Evolutionary conservation across 2,113 vertebrate genomes (phyloP), one percentile per base, ranked within the genome.

Genomic region (Notothenia coriiceps): DNA sequence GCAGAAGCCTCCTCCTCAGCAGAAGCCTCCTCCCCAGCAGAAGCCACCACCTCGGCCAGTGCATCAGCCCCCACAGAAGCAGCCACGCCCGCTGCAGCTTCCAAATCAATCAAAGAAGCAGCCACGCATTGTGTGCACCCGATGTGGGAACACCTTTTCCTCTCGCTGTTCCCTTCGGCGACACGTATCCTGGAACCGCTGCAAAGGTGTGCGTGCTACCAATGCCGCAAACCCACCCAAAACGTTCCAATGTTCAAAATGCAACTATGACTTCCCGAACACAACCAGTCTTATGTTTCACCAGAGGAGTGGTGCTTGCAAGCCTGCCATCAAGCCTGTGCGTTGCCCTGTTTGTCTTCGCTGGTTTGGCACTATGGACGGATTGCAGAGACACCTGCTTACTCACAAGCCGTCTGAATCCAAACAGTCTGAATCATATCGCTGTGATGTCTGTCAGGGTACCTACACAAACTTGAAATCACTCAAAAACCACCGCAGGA

Each of bases 351-450:
- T 93, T 55, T 95, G 95, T 75, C 83, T 91, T 3, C 94, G 94
- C 77, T 95, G 93, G 91, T 96, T 95, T 49, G 90, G 92, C 57
- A 92, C 92, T 0, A 65, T 92, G 64, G 94, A 94, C 5, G 89
- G 89, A 72, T 85, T 96, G 33, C 94, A 96, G 87, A 95, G 91
- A 81, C 95, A 96, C 83, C 76, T 96, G 74, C 82, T 94, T 4
- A 90, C 89, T 64, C 95, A 96, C 85, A 95, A 94, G 79, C 86
- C 88, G 54, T 84, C 88, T 6, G 86, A 80, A 35, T 71, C 84
- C 0, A 47, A 61, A 79, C 87, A 90, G 60, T 86, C 88, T 8
- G 88, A 81, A 33, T 73, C 84, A 0, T 92, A 90, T 68, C 89
- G 79, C 59, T 96, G 95, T 51, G 92, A 94, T 22, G 85, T 95